Evolutionary conservation across 2,888 invertebrate genomes (phyloP).

Genomic region (Adela reaumurella): DNA sequence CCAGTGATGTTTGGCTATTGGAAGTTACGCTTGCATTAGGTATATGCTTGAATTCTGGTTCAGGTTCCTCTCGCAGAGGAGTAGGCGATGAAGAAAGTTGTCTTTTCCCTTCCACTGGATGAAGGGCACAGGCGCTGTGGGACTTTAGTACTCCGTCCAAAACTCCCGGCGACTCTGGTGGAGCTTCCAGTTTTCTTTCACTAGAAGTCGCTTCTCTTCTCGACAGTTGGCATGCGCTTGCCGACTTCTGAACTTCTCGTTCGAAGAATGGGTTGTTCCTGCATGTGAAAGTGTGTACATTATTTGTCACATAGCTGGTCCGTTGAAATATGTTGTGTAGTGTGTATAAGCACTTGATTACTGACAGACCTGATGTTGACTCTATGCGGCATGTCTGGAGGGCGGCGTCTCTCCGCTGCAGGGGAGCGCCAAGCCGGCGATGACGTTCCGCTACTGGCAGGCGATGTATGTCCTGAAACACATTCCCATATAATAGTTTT

Average conservation of each 20-base stretch:
- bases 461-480: constrained; percentile 42
- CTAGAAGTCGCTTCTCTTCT: constrained; percentile 32
- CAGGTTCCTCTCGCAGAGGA: constrained; percentile 1
- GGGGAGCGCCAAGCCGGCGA: constrained; percentile 67
- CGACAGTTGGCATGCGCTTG: constrained; percentile 54
- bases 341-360: too few relatives aligned
- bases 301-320: too few relatives aligned
- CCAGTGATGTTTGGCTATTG: constrained; percentile 6
- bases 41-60: constrained; percentile 4
- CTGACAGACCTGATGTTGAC: constrained; percentile 38
- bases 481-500: too few relatives aligned
- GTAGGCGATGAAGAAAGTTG: neutral
- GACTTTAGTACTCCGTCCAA: constrained; percentile 42
- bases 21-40: neutral
- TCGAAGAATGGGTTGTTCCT: constrained; percentile 53
- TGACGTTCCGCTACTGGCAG: constrained; percentile 59
- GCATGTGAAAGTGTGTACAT: too few relatives aligned
- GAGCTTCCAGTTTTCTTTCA: constrained; percentile 28
- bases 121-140: constrained; percentile 41
- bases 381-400: constrained; percentile 48
- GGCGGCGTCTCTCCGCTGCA: constrained; percentile 55
- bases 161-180: constrained; percentile 14
- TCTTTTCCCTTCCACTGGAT: constrained; percentile 23
- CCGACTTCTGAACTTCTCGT: constrained; percentile 63
- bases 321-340: too few relatives aligned